A percentile compares a stretch with the other conserved stretches of the same genome.
phyloP scores from a whole-genome alignment of 2,888 invertebrate species.

The Cyclophora punctaria region DNA sequence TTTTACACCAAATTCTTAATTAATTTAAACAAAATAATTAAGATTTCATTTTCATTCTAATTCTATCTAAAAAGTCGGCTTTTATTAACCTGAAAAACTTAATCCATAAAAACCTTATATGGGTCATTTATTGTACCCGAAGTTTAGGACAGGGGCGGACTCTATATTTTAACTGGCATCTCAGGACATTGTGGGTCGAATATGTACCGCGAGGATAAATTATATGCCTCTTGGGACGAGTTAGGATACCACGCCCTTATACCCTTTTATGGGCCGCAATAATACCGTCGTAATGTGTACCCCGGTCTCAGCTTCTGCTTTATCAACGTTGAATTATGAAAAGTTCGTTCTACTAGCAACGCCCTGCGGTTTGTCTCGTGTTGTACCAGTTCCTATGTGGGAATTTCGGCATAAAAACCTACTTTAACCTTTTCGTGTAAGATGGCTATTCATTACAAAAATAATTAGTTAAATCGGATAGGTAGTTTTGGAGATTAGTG shows the following conservation, averaged over 20 bases:
- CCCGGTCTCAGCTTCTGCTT: slow-evolving; percentile 19
- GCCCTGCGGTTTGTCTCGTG: too few species aligned
- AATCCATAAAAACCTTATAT: slow-evolving; percentile 19
- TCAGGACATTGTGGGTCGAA: slow-evolving; percentile 32
- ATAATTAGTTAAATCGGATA: too few species aligned
- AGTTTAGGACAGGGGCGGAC: slow-evolving; percentile 19
- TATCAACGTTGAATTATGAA: slow-evolving; percentile 3
- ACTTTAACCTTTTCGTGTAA: too few species aligned
- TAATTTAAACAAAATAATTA: too few species aligned
- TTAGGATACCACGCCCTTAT: slow-evolving; percentile 39
- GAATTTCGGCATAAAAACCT: too few species aligned
- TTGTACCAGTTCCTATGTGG: too few species aligned
- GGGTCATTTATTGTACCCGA: slow-evolving; percentile 38
- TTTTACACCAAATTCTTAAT: too few species aligned
- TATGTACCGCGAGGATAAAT: slow-evolving; percentile 39
- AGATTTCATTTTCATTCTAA: too few species aligned
- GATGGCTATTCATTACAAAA: too few species aligned
- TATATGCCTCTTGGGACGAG: slow-evolving; percentile 45
- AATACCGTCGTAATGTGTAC: slow-evolving; percentile 33
- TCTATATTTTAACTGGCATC: slow-evolving; percentile 37
- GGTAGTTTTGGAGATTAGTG: too few species aligned
- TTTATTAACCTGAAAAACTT: too few species aligned
- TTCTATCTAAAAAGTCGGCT: too few species aligned
- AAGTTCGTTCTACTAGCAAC: neutral
- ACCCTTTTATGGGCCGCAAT: slow-evolving; percentile 49